A percentile compares a stretch with the other conserved stretches of the same genome.
Conservation (phyloP, 2,113 vertebrate species). For the Misgurnus anguillicaudatus region DNA sequence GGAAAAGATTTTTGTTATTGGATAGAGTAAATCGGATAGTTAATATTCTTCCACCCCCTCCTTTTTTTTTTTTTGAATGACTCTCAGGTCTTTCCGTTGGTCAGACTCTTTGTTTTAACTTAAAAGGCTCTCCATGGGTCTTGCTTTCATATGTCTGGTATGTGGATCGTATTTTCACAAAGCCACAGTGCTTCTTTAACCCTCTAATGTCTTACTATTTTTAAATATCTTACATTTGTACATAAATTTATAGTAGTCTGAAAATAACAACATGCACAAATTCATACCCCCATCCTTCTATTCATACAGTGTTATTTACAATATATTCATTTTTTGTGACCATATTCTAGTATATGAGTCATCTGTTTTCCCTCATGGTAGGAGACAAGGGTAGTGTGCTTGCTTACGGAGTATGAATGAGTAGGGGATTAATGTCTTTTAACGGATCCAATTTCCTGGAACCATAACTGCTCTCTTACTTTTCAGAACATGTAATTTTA, state of each 20-base stretch:
- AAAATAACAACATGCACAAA: no score
- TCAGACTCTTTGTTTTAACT: slow-evolving; percentile 28
- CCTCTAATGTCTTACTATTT: not conserved
- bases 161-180: slow-evolving; percentile 36
- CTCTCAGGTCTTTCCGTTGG: slow-evolving; percentile 6
- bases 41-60: not conserved
- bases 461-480: not conserved
- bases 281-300: not conserved
- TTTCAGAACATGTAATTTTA: not conserved
- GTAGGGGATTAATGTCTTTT: not conserved
- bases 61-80: not conserved
- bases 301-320: not conserved
- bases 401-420: not conserved
- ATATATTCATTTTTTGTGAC: not conserved
- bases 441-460: not conserved
- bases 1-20: not conserved
- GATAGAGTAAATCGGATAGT: not conserved
- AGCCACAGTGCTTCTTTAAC: slow-evolving; percentile 14
- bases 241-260: no score
- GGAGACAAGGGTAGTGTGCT: not conserved
- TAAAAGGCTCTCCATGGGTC: slow-evolving; percentile 19
- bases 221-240: not conserved
- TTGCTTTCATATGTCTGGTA: slow-evolving; percentile 35
- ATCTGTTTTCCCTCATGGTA: not conserved
- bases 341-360: not conserved